These are phyloP conservation scores for Cheilosia impressa DNA, from an alignment of 2,888 invertebrate species.

Conservation along the genomic window DNA sequence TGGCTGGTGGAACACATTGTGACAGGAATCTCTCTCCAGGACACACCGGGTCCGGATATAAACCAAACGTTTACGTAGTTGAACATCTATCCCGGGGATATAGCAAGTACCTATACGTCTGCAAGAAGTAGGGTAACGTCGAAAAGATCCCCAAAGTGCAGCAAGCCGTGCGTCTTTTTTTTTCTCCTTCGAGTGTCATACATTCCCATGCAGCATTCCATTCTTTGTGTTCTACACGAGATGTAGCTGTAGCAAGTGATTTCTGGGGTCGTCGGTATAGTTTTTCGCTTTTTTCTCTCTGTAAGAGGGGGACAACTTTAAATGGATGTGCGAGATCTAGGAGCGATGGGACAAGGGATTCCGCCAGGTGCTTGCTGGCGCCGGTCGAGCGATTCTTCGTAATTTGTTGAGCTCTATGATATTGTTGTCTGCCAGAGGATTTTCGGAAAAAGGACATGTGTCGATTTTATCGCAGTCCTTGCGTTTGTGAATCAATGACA, in stretches of 20 bases:
- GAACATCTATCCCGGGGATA: conserved; percentile 57
- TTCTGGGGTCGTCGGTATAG: conserved; percentile 52
- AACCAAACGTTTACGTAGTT: conserved; percentile 75
- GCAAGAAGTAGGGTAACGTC: conserved; percentile 14
- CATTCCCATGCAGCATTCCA: conserved; percentile 52
- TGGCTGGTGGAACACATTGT: conserved; percentile 64
- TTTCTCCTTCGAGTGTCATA: conserved; percentile 51
- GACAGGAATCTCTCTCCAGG: conserved; percentile 45
- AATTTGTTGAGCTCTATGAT: conserved; percentile 65
- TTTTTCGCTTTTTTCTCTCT: not conserved
- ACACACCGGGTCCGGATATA: conserved; percentile 59
- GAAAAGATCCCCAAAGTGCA: conserved; percentile 63
- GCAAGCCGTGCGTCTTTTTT: conserved; percentile 56
- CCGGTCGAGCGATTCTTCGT: conserved; percentile 67
- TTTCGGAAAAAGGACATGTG: conserved; percentile 45
- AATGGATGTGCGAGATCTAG: conserved; percentile 50
- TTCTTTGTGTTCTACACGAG: conserved; percentile 55
- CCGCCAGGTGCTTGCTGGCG: conserved; percentile 69
- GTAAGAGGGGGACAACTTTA: conserved; percentile 46
- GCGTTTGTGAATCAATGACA: conserved; percentile 66
- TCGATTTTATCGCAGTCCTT: conserved; percentile 69
- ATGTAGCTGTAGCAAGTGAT: conserved; percentile 63
- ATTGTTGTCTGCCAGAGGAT: conserved; percentile 40
- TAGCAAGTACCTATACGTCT: conserved; percentile 10
- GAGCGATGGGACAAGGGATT: conserved; percentile 48